These are phyloP conservation scores for Serrognathus titanus DNA, from an alignment of 2,888 invertebrate genomes.

Conservation along the genomic window DNA sequence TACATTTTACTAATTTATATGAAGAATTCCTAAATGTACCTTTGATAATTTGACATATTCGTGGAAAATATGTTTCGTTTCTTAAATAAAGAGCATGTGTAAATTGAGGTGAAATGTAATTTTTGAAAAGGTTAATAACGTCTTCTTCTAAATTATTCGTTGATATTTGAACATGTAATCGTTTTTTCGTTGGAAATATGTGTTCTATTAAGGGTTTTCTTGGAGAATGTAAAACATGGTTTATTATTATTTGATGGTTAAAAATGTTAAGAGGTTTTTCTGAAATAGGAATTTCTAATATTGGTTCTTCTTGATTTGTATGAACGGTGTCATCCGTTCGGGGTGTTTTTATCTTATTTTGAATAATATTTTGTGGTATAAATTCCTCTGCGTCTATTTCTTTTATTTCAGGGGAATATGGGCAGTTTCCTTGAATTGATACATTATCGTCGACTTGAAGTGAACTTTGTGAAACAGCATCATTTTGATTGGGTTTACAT, in stretches of 20 bases:
- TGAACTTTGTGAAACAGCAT: too few species aligned
- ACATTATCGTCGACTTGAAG: too few species aligned
- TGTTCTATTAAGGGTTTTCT: too few species aligned
- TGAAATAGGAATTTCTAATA: background rate
- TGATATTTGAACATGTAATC: background rate
- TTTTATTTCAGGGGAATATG: background rate
- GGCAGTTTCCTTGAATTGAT: too few species aligned
- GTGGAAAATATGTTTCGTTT: background rate
- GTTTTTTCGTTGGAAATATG: too few species aligned
- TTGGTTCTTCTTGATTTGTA: background rate
- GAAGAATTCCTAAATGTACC: background rate
- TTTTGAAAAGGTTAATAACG: background rate
- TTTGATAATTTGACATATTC: background rate
- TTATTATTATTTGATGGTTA: background rate
- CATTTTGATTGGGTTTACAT: background rate
- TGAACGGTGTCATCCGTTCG: background rate
- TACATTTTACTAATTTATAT: slow-evolving; percentile 2
- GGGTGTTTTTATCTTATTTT: background rate
- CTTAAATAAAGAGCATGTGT: background rate
- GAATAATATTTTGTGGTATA: background rate
- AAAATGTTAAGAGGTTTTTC: background rate
- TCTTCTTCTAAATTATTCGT: background rate
- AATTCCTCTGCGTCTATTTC: background rate
- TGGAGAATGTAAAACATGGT: background rate
- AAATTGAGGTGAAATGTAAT: background rate